Evolutionary conservation across 35 echinoderm and acorn worm species (phyloP).

Genomic region (Patiria miniata): DNA sequence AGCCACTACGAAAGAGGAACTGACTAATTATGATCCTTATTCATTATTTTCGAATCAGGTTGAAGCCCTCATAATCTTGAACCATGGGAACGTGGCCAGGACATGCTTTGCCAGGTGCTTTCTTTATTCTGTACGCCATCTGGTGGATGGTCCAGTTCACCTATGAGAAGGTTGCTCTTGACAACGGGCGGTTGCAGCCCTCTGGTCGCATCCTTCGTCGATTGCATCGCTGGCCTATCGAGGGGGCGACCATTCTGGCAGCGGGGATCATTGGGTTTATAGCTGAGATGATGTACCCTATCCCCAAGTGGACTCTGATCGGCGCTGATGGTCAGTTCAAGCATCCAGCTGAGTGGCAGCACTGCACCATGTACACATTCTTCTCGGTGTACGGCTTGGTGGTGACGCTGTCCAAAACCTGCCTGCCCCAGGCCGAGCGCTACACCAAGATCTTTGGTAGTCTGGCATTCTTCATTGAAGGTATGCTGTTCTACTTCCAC

Average conservation of each 20-base stretch:
- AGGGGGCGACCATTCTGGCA: conserved; percentile 60
- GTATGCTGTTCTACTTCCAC: conserved; percentile 86
- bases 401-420: conserved; percentile 38
- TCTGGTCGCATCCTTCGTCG: conserved; percentile 37
- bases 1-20: no score
- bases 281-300: conserved; percentile 77
- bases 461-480: conserved; percentile 83
- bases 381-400: conserved; percentile 78
- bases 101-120: conserved; percentile 85
- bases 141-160: conserved; percentile 95
- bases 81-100: conserved; percentile 91
- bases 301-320: conserved; percentile 67
- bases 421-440: conserved; percentile 41
- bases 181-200: conserved; percentile 65
- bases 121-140: conserved; percentile 81
- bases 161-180: conserved; percentile 69
- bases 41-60: no score
- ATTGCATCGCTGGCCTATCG: conserved; percentile 67
- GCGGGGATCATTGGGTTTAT: conserved; percentile 76
- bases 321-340: conserved; percentile 69
- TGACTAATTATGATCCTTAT: no score
- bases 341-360: conserved; percentile 81
- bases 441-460: conserved; percentile 73
- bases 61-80: background rate
- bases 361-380: conserved; percentile 95